Percentiles rank a stretch among this genome's conserved stretches.
phyloP scores from a whole-genome alignment of 2,888 invertebrate genomes.

The Phengaris arion region DNA sequence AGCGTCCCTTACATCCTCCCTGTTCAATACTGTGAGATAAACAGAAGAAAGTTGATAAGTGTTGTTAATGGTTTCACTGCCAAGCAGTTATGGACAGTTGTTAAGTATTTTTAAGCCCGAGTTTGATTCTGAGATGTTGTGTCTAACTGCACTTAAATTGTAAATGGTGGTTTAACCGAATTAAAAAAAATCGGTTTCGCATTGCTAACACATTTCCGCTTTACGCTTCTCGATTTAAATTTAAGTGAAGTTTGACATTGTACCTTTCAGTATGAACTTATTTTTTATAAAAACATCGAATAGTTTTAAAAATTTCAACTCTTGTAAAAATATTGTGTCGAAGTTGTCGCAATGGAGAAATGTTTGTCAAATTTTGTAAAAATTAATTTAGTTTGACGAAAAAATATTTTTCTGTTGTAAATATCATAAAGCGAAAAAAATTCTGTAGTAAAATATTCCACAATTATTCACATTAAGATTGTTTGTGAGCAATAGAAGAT shows the following conservation, averaged over 20 bases:
- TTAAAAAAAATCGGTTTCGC: slow-evolving; percentile 50
- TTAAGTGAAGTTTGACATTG: slow-evolving; percentile 79
- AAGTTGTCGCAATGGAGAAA: not conserved
- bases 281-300: not conserved
- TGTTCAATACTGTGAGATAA: slow-evolving; percentile 78
- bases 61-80: slow-evolving; percentile 76
- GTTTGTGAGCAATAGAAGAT: not conserved
- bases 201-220: slow-evolving; percentile 54
- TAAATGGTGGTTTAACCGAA: slow-evolving; percentile 67
- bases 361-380: slow-evolving; percentile 15
- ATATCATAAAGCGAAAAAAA: not conserved
- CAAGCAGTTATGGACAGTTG: slow-evolving; percentile 75
- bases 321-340: slow-evolving; percentile 19
- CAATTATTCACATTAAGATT: not conserved
- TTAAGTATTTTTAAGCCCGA: slow-evolving; percentile 77
- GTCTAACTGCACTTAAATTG: slow-evolving; percentile 79
- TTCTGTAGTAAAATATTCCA: not conserved
- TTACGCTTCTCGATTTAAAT: slow-evolving; percentile 58
- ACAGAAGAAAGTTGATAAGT: slow-evolving; percentile 65
- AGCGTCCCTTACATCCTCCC: slow-evolving; percentile 73
- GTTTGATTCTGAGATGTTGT: slow-evolving; percentile 68
- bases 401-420: not conserved
- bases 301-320: not conserved
- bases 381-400: not conserved
- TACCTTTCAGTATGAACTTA: slow-evolving; percentile 46